Evolutionary conservation across 2,113 vertebrate species (phyloP), one percentile per base, ranked within the genome.

Genomic region (Dendrocopos noguchii): DNA sequence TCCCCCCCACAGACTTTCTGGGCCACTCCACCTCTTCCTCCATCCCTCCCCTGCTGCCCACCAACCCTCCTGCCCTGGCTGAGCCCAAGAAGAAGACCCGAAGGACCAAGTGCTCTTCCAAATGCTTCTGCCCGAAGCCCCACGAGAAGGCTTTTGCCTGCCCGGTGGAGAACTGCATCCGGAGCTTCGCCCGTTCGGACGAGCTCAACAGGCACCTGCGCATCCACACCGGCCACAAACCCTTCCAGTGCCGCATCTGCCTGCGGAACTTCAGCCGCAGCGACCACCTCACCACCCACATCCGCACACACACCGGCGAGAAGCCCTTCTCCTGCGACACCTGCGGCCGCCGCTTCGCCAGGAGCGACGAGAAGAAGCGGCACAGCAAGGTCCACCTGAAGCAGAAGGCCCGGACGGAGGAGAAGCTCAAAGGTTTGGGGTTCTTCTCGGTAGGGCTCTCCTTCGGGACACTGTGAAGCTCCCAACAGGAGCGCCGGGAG

Each of bases 211-310:
- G 99, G 84, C 99, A 99, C 98, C 98, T 99, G 88, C 98, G 99
- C 61, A 99, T 99, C 97, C 99, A 99, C 95, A 99, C 99, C 1
- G 99, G 99, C 73, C 99, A 99, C 98, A 99, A 99, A 73, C 99
- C 99, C 52, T 99, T 99, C 98, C 99, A 99, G 97, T 99, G 99
- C 97, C 98, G 99, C 97, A 99, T 99, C 97, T 99, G 99, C 97
- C 93, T 99, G 97, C 97, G 99, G 92, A 99, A 98, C 93, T 99
- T 99, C 97, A 99, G 99, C 98, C 99, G 99, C 90, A 99, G 99
- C 42, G 99, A 99, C 95, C 99, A 99, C 98, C 98, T 99, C 60
- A 99, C 99, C 97, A 99, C 99, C 39, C 99, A 99, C 98, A 99
- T 99, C 96, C 97, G 99, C 97, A 99, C 99, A 81, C 99, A 99